Evolutionary conservation across 2,888 invertebrate genomes (phyloP).

Genomic region (Chaetoderma sp.): DNA sequence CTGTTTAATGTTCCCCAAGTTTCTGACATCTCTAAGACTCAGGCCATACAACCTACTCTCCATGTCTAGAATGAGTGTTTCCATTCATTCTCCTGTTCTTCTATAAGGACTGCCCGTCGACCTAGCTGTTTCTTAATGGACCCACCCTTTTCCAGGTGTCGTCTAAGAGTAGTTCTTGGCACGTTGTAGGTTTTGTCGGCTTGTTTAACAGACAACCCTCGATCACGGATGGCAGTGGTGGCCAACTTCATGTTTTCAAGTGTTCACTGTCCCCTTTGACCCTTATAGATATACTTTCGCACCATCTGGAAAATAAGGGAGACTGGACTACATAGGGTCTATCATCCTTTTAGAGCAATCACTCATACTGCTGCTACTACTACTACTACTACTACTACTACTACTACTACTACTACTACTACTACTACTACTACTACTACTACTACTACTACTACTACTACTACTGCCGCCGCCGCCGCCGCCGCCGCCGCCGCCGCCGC

Average conservation of each 20-base stretch:
- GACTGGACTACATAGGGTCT: not conserved
- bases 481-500: too few relatives aligned
- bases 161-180: not conserved
- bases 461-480: too few relatives aligned
- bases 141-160: not conserved
- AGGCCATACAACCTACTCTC: constrained; percentile 12
- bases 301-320: too few relatives aligned
- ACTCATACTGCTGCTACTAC: not conserved
- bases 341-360: not conserved
- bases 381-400: too few relatives aligned
- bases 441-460: too few relatives aligned
- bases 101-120: not conserved
- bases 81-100: constrained; percentile 10
- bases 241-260: too few relatives aligned
- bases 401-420: too few relatives aligned
- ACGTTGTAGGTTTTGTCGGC: not conserved
- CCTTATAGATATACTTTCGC: too few relatives aligned
- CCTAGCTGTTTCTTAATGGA: not conserved
- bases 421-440: too few relatives aligned
- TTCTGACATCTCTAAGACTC: constrained; percentile 10
- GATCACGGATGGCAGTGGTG: too few relatives aligned
- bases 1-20: constrained; percentile 2
- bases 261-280: too few relatives aligned
- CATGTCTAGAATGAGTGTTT: not conserved
- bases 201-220: too few relatives aligned